Evolutionary conservation across 2,113 vertebrate species (phyloP).

Genomic region (Psilopogon haemacephalus): DNA sequence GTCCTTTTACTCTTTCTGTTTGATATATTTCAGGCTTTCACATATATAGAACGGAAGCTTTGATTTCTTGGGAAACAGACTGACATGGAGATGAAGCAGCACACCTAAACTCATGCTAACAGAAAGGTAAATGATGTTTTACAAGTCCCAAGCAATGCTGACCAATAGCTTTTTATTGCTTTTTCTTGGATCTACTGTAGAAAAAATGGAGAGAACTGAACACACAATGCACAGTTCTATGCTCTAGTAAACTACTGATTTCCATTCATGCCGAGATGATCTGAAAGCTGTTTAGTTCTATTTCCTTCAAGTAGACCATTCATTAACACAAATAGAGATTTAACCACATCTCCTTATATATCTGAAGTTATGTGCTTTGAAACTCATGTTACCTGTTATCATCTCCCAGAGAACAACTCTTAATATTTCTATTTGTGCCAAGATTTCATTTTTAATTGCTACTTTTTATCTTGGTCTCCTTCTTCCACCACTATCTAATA

Average conservation of each 20-base stretch:
- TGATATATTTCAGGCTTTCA: background rate
- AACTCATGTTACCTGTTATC: background rate
- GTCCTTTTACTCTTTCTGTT: background rate
- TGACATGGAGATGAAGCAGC: background rate
- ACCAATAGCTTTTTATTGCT: background rate
- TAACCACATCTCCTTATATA: background rate
- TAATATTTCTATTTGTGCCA: background rate
- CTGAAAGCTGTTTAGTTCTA: background rate
- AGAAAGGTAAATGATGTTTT: background rate
- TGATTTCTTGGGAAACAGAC: background rate
- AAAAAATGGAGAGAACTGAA: background rate
- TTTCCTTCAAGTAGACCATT: background rate
- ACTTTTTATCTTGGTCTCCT: background rate
- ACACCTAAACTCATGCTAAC: background rate
- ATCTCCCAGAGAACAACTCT: background rate
- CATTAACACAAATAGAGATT: background rate
- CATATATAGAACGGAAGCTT: background rate
- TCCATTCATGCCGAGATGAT: background rate
- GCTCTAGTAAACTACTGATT: background rate
- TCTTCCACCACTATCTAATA: background rate
- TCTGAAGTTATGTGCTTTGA: background rate
- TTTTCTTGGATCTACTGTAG: background rate
- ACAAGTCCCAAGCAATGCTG: background rate
- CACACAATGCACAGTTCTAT: background rate
- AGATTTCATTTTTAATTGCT: background rate